A percentile compares a stretch with the other conserved stretches of the same genome.
Evolutionary conservation across 2,113 vertebrate genomes (phyloP).

Genomic region (Anthoscopus minutus): DNA sequence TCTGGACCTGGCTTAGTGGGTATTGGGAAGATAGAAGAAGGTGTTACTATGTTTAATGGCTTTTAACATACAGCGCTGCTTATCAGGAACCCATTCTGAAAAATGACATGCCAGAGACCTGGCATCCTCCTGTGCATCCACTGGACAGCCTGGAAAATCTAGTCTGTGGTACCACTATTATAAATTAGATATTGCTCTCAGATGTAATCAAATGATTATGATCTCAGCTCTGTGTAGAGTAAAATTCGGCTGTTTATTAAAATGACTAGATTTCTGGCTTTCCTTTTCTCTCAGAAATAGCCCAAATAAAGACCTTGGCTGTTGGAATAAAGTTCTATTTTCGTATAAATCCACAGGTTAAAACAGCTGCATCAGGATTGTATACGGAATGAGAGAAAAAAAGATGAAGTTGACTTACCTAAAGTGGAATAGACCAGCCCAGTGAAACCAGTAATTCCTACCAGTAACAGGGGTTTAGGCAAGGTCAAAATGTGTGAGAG

Average conservation of each 20-base stretch:
- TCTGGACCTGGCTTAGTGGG: background rate
- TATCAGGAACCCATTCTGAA: background rate
- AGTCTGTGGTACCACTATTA: background rate
- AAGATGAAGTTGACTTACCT: background rate
- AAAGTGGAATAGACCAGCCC: background rate
- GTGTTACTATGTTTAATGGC: background rate
- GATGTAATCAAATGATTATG: background rate
- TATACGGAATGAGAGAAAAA: background rate
- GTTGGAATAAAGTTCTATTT: background rate
- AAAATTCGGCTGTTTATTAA: background rate
- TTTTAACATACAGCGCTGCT: background rate
- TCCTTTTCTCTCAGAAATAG: background rate
- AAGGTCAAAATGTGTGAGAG: background rate
- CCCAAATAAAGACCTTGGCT: background rate
- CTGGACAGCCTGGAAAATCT: constrained; percentile 9
- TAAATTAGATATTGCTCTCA: background rate
- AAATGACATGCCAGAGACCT: background rate
- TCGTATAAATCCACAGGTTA: background rate
- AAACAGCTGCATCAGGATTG: background rate
- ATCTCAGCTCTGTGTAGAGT: background rate
- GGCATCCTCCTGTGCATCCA: background rate
- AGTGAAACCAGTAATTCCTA: background rate
- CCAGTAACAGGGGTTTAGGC: background rate
- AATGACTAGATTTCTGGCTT: background rate
- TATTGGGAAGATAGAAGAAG: background rate